Percentiles rank a stretch among this genome's conserved stretches.
Evolutionary conservation across 2,797 vertebrate genomes (phyloP).

Genomic region (Tauraco hartlaubi): DNA sequence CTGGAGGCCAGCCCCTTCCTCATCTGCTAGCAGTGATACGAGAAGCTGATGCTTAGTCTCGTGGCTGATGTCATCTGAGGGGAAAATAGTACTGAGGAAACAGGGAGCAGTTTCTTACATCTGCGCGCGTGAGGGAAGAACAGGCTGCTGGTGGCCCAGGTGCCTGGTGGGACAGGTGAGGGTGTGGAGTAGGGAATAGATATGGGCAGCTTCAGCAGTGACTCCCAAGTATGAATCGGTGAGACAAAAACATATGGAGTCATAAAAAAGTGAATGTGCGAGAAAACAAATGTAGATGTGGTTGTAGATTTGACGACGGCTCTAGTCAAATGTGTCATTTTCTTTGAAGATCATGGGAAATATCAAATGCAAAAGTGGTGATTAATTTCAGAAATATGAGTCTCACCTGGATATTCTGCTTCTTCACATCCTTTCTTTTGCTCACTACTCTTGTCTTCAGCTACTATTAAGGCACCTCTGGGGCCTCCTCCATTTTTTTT

Average conservation of each 20-base stretch:
- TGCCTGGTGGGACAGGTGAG: not conserved
- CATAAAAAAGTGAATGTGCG: not conserved
- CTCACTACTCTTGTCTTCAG: not conserved
- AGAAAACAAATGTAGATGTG: not conserved
- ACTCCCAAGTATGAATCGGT: not conserved
- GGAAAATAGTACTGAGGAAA: not conserved
- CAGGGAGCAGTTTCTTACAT: not conserved
- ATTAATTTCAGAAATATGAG: not conserved
- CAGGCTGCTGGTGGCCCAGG: not conserved
- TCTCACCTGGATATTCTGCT: not conserved
- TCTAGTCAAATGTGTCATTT: not conserved
- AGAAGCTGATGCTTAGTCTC: not conserved
- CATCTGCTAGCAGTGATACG: not conserved
- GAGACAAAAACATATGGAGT: not conserved
- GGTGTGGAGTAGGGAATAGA: not conserved
- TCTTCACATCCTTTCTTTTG: not conserved
- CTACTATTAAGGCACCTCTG: not conserved
- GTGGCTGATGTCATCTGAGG: rapidly evolving
- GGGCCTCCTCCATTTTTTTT: not conserved
- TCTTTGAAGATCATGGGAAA: not conserved
- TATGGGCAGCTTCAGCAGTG: not conserved
- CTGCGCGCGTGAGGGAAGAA: not conserved
- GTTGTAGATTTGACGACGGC: not conserved
- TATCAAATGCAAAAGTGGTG: not conserved
- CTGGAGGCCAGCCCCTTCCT: not conserved